Conservation (phyloP, 2,113 vertebrate genomes). For the Zosterops lateralis region DNA sequence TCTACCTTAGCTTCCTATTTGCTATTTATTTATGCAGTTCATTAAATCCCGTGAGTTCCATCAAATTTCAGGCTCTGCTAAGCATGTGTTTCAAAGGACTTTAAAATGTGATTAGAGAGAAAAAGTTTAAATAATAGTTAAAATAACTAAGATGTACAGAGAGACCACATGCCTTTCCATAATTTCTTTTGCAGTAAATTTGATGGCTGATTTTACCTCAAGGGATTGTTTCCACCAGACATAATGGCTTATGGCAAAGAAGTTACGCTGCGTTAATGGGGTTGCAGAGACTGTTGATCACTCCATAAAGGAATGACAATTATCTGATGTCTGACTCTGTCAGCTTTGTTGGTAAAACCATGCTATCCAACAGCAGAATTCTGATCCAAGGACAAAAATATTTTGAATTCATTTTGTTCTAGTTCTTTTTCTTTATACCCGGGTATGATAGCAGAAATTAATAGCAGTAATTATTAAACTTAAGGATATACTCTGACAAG, state of each 20-base stretch:
- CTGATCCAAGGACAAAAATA: not conserved
- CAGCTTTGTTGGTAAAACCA: not conserved
- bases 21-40: not conserved
- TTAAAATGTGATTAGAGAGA: not conserved
- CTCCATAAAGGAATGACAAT: not conserved
- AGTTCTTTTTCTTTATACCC: not conserved
- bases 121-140: not conserved
- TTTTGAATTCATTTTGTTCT: not conserved
- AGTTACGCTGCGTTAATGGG: not conserved
- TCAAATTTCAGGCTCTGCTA: not conserved
- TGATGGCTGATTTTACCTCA: not conserved
- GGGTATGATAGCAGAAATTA: not conserved
- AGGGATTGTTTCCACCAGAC: not conserved
- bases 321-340: not conserved
- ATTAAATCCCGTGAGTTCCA: not conserved
- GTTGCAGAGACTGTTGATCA: not conserved
- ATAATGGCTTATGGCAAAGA: not conserved
- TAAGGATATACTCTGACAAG: not conserved
- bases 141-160: not conserved
- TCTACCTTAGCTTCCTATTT: not conserved
- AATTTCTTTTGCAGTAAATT: not conserved
- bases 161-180: not conserved
- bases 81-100: not conserved
- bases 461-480: not conserved
- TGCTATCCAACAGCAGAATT: not conserved